These are phyloP conservation scores for Garra rufa DNA, from an alignment of 2,113 vertebrate genomes.

Conservation along the genomic window DNA sequence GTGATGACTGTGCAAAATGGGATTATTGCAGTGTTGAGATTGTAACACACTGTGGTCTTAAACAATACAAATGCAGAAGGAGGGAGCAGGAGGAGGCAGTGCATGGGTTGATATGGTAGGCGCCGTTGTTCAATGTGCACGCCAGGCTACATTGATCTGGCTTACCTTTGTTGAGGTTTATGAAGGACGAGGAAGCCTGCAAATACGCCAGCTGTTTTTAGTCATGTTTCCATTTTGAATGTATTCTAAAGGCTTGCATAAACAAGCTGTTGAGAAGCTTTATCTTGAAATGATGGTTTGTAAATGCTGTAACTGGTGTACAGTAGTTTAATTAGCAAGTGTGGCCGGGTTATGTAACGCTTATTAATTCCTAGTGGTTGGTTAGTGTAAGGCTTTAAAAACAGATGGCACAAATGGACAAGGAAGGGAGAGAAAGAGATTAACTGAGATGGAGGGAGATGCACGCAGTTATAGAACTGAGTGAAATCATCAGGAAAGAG, in stretches of 20 bases:
- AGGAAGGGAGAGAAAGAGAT: constrained; percentile 22
- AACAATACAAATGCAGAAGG: constrained; percentile 15
- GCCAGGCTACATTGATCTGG: not conserved
- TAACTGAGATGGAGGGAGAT: constrained; percentile 23
- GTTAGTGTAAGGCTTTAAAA: constrained; percentile 33
- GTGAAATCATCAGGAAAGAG: constrained; percentile 13
- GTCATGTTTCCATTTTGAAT: not conserved
- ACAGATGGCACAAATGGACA: constrained; percentile 41
- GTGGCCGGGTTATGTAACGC: constrained; percentile 26
- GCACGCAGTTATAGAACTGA: constrained; percentile 3
- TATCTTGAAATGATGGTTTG: constrained; percentile 11
- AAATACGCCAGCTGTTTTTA: not conserved
- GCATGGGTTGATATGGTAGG: not conserved
- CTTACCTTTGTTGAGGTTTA: not conserved
- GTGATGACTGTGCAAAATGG: constrained; percentile 30
- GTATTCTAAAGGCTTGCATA: constrained; percentile 8
- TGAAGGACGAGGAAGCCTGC: not conserved
- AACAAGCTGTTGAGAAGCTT: not conserved
- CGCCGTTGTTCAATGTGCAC: not conserved
- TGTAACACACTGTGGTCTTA: constrained; percentile 14
- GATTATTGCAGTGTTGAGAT: constrained; percentile 21
- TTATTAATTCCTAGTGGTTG: constrained; percentile 21
- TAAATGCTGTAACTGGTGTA: constrained; percentile 23
- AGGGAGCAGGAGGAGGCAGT: not conserved
- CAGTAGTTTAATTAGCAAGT: constrained; percentile 26